A percentile compares a stretch with the other conserved stretches of the same genome.
Evolutionary conservation across 2,113 vertebrate genomes (phyloP).

Genomic region (Burhinus bistriatus): DNA sequence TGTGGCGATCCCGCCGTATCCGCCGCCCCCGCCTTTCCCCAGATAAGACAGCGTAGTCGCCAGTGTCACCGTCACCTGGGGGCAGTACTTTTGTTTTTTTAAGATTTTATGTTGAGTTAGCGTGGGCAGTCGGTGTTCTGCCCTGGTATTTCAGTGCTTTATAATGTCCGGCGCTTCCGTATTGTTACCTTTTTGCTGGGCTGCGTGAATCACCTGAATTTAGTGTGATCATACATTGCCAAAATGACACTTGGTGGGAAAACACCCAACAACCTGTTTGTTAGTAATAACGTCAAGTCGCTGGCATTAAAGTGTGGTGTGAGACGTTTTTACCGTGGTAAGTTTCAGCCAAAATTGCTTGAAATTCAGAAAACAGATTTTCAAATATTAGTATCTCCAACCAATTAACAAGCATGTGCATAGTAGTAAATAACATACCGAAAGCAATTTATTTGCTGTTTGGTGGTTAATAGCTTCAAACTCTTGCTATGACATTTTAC

Average conservation of each 20-base stretch:
- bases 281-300: no score
- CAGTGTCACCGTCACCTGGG: neutral
- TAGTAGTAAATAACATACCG: neutral
- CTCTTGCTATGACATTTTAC: neutral
- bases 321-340: fast-evolving
- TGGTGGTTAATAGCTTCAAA: neutral
- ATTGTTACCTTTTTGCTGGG: neutral
- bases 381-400: neutral
- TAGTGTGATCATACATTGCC: fast-evolving
- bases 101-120: neutral
- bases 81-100: neutral
- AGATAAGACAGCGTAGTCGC: fast-evolving
- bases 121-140: fast-evolving
- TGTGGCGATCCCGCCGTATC: no score
- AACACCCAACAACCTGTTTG: neutral
- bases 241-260: neutral
- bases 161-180: fast-evolving
- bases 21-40: no score
- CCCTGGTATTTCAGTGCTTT: neutral
- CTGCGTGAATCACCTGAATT: neutral
- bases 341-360: neutral
- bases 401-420: neutral
- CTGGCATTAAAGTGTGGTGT: neutral
- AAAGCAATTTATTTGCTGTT: neutral
- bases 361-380: neutral